These are phyloP conservation scores for Trachurus trachurus DNA, from an alignment of 2,797 vertebrate species.

Conservation along the genomic window DNA sequence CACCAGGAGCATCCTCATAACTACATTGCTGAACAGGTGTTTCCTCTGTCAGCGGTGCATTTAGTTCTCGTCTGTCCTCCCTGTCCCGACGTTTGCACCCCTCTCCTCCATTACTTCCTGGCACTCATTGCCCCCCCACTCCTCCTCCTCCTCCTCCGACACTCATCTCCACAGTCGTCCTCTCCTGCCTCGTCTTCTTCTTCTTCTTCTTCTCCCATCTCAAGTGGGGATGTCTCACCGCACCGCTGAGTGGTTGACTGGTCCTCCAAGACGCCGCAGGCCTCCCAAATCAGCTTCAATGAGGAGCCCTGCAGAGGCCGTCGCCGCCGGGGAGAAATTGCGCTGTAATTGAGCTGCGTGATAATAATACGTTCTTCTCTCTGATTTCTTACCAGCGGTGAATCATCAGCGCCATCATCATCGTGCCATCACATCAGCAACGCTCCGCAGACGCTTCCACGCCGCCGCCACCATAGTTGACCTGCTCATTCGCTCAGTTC, in stretches of 20 bases:
- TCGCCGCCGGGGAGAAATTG: constrained; percentile 76
- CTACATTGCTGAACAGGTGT: constrained; percentile 66
- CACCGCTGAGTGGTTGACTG: constrained; percentile 51
- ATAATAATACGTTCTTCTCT: constrained; percentile 80
- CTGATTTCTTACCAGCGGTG: constrained; percentile 79
- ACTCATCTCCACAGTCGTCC: constrained; percentile 21
- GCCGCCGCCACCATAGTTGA: constrained; percentile 47
- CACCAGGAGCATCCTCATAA: constrained; percentile 57
- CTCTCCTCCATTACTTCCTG: constrained; percentile 37
- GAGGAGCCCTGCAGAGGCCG: constrained; percentile 77
- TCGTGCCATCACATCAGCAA: constrained; percentile 73
- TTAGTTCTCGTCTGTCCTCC: constrained; percentile 48
- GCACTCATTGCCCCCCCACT: constrained; percentile 44
- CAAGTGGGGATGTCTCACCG: constrained; percentile 59
- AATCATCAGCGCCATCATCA: constrained; percentile 80
- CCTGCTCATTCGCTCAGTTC: constrained; percentile 58
- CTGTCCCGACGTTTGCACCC: constrained; percentile 23
- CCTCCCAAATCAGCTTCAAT: constrained; percentile 79
- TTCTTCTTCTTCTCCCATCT: constrained; percentile 50
- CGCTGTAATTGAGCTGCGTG: constrained; percentile 80
- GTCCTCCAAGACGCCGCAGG: constrained; percentile 69
- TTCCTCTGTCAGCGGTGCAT: constrained; percentile 56
- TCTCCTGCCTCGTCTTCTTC: constrained; percentile 35
- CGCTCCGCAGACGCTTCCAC: constrained; percentile 61
- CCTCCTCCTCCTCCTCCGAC: too few relatives aligned